These are phyloP conservation scores for Dasypolia templi DNA, from an alignment of 2,888 invertebrate genomes.

Conservation along the genomic window DNA sequence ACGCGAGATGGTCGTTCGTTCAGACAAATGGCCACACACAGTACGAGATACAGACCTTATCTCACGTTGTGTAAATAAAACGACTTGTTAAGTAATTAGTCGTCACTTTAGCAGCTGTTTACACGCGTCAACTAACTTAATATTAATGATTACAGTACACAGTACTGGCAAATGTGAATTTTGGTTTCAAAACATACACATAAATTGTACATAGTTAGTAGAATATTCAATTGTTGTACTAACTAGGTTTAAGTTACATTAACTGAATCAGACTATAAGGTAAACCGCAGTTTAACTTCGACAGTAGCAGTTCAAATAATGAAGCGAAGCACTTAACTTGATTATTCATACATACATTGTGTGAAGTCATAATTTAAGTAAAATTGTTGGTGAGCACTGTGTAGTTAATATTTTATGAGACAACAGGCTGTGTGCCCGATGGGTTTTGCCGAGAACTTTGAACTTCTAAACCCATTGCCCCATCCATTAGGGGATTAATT, in stretches of 20 bases:
- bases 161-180: slow-evolving; percentile 15
- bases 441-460: background rate
- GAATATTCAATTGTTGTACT: slow-evolving; percentile 35
- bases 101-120: slow-evolving; percentile 14
- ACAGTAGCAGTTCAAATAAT: slow-evolving; percentile 23
- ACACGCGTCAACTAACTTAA: background rate
- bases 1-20: background rate
- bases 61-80: background rate
- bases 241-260: slow-evolving; percentile 34
- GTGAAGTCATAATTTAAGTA: slow-evolving; percentile 2
- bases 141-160: background rate
- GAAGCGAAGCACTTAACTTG: slow-evolving; percentile 20
- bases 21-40: background rate
- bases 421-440: background rate
- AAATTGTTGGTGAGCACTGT: background rate
- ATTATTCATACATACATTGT: slow-evolving; percentile 7
- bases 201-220: slow-evolving; percentile 13
- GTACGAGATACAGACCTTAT: background rate
- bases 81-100: slow-evolving; percentile 5
- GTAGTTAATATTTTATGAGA: background rate
- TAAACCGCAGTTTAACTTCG: slow-evolving; percentile 34
- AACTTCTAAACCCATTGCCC: no score
- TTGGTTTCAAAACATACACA: slow-evolving; percentile 15
- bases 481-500: background rate
- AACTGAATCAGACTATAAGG: slow-evolving; percentile 28